Conservation (phyloP, 2,113 vertebrate species). For the Ameiurus melas region DNA sequence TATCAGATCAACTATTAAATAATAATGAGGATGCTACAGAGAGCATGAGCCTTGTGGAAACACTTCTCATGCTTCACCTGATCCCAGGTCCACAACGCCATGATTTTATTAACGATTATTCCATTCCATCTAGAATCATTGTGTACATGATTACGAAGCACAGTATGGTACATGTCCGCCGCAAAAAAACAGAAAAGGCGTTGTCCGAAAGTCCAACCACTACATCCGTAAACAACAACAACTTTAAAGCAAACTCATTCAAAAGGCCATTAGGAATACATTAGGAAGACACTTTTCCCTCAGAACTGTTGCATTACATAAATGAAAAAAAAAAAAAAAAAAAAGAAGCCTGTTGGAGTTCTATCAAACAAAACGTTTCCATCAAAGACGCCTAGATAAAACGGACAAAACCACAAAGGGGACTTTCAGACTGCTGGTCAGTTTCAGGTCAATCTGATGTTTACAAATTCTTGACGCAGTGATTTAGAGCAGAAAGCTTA, state of each 20-base stretch:
- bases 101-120: constrained; percentile 14
- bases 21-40: constrained; percentile 46
- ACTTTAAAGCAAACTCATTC: neutral
- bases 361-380: neutral
- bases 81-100: neutral
- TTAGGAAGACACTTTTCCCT: neutral
- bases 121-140: neutral
- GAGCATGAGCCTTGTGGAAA: constrained; percentile 3
- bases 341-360: neutral
- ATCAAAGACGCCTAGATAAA: neutral
- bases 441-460: neutral
- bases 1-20: constrained; percentile 54
- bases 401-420: neutral
- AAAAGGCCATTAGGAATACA: constrained; percentile 21
- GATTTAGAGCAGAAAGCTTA: neutral
- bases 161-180: neutral
- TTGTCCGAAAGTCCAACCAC: neutral
- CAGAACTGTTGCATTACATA: neutral
- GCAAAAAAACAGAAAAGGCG: neutral
- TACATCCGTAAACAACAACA: neutral
- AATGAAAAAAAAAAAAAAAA: too few relatives aligned
- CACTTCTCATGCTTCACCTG: constrained; percentile 25
- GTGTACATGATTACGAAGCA: neutral
- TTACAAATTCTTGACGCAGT: neutral
- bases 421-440: neutral